Evolutionary conservation across 2,888 invertebrate genomes (phyloP).

Genomic region (Nemurella pictetii): DNA sequence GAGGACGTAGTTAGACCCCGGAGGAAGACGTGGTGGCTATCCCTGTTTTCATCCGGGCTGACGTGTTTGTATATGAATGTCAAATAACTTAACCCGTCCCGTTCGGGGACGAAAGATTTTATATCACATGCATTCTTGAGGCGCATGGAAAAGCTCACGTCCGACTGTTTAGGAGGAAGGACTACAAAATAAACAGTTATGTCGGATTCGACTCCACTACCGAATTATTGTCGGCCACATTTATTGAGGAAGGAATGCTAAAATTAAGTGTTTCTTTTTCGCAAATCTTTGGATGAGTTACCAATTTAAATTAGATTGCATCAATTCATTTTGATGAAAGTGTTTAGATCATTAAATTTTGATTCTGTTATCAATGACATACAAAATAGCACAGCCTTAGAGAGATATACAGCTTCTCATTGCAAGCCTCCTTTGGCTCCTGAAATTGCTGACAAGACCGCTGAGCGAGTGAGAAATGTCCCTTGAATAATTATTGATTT

Average conservation of each 20-base stretch:
- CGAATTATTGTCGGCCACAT: background rate
- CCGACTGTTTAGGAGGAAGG: conserved; percentile 6
- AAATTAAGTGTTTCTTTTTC: background rate
- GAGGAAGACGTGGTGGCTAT: background rate
- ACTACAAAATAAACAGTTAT: conserved; percentile 8
- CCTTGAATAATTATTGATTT: background rate
- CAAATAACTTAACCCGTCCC: conserved; percentile 15
- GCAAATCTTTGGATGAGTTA: too few species aligned
- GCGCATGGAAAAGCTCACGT: background rate
- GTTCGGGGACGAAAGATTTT: conserved; percentile 26
- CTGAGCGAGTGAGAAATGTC: background rate
- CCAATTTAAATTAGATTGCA: too few species aligned
- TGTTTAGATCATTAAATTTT: too few species aligned
- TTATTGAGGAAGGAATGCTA: background rate
- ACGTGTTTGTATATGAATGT: conserved; percentile 30
- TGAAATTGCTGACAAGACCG: too few species aligned
- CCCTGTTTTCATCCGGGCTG: conserved; percentile 13
- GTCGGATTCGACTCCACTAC: background rate
- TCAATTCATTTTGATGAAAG: too few species aligned
- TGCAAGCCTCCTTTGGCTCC: too few species aligned
- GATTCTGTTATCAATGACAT: too few species aligned
- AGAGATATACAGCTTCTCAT: too few species aligned
- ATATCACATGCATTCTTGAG: conserved; percentile 20
- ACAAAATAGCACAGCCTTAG: too few species aligned
- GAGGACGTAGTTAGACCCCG: conserved; percentile 13